Percentiles rank a stretch among this genome's conserved stretches.
These are phyloP conservation scores for Dendropsophus ebraccatus DNA, from an alignment of 2,113 vertebrate genomes.

Conservation along the genomic window DNA sequence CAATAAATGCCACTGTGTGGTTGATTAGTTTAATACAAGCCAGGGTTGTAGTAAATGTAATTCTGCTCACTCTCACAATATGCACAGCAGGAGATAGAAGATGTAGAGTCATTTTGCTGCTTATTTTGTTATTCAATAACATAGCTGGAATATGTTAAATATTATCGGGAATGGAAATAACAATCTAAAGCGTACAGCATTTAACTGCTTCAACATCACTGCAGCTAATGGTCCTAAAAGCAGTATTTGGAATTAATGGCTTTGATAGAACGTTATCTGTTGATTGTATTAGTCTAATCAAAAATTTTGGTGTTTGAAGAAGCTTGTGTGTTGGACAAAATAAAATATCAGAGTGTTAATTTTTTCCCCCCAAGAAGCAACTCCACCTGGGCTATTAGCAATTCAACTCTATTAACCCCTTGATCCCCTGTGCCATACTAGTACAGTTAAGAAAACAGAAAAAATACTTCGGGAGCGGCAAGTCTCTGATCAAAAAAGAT, in stretches of 20 bases:
- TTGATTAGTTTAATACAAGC: slow-evolving; percentile 54
- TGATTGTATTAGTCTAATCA: too few species aligned
- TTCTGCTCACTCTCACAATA: slow-evolving; percentile 34
- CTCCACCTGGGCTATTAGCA: too few species aligned
- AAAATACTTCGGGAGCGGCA: too few species aligned
- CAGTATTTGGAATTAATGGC: background rate
- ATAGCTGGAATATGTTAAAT: slow-evolving; percentile 54
- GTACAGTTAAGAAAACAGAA: too few species aligned
- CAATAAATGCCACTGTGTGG: slow-evolving; percentile 62
- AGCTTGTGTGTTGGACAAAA: too few species aligned
- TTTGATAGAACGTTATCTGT: background rate
- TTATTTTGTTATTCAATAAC: slow-evolving; percentile 58
- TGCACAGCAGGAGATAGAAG: slow-evolving; percentile 32
- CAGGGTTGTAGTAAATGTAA: slow-evolving; percentile 47
- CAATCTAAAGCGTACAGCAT: background rate
- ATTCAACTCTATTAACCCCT: too few species aligned
- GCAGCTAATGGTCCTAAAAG: background rate
- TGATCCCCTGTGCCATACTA: too few species aligned
- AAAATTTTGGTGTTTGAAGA: too few species aligned
- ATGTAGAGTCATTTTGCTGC: slow-evolving; percentile 55
- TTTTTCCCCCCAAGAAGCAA: too few species aligned
- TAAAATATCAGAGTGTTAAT: too few species aligned
- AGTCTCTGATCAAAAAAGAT: too few species aligned
- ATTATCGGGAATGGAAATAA: slow-evolving; percentile 34
- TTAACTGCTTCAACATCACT: background rate